Percentiles rank a stretch among this genome's conserved stretches.
Conservation (phyloP, 2,888 invertebrate genomes). For the Tenodera sinensis region DNA sequence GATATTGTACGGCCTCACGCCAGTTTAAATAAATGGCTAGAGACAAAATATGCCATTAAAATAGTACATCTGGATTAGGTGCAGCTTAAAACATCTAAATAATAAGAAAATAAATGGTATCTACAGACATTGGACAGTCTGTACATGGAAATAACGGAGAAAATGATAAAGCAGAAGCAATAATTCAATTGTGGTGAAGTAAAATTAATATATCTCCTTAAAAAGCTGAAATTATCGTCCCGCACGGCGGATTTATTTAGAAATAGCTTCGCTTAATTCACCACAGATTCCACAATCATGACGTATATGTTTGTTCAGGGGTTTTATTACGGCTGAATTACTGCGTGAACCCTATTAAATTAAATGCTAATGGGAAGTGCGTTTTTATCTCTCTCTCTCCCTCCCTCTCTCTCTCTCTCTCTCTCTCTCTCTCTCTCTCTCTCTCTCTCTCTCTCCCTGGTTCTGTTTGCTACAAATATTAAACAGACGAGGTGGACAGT, state of each 20-base stretch:
- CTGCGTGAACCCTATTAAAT: neutral
- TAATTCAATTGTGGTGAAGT: neutral
- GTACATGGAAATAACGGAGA: neutral
- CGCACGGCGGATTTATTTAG: neutral
- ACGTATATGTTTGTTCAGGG: neutral
- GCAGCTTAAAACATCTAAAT: too few relatives aligned
- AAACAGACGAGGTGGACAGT: neutral
- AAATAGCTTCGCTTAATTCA: neutral
- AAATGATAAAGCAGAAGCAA: neutral
- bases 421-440: too few relatives aligned
- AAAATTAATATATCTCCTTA: neutral
- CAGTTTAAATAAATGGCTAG: too few relatives aligned
- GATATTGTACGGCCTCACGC: too few relatives aligned
- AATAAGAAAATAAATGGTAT: neutral
- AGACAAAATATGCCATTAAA: too few relatives aligned
- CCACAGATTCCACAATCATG: neutral
- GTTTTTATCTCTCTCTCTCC: neutral
- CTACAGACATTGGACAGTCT: neutral
- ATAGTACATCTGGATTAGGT: too few relatives aligned
- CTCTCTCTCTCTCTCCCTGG: neutral
- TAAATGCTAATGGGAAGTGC: neutral
- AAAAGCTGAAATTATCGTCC: neutral
- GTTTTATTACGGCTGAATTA: neutral
- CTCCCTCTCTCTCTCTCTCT: neutral
- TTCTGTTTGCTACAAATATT: neutral